Evolutionary conservation across 2,113 vertebrate genomes (phyloP), one percentile per base, ranked within the genome.

Genomic region (Himantopus leucocephalus): DNA sequence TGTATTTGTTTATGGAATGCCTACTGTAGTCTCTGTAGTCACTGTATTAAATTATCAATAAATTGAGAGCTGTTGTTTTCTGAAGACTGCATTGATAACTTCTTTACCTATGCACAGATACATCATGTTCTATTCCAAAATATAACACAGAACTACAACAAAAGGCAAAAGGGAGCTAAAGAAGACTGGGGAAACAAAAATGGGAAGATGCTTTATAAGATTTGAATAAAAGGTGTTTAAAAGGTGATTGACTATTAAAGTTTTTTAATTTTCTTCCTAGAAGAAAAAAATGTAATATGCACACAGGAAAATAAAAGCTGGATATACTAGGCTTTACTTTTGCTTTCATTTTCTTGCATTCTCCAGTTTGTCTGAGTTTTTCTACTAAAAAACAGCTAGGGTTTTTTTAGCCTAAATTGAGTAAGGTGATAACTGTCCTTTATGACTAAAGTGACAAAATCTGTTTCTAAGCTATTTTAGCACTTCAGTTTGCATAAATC

Each of bases 401-500:
- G 3, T 13, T 88, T 92, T 95, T 85, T 89, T 85, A 95, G 71
- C 29, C 72, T 91, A 59, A 62, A 64, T 12, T 79, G 37, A 79
- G 53, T 73, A 76, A 95, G 67, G 72, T 94, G 85, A 26, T 77
- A 96, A 60, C 62, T 91, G 41, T 70, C 84, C 62, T 92, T 87
- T 85, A 89, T 48, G 58, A 82, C 43, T 87, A 24, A 96, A 90
- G 77, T 45, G 48, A 85, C 66, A 96, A 90, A 87, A 95, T 85
- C 73, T 94, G 80, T 60, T 91, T 85, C 85, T 74, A 93, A 79
- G 81, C 20, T 87, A 79, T 90, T 90, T 95, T 82, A 79, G 39
- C 14, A 43, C 43, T 90, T 94, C 12, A 55, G 37, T 71, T 87
- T 78, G 14, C 1, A 5, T n/a, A 94, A 94, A 85, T 23, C 16